A percentile compares a stretch with the other conserved stretches of the same genome.
These are phyloP conservation scores for Noturus placidus DNA, from an alignment of 2,113 vertebrate genomes.

Conservation along the genomic window DNA sequence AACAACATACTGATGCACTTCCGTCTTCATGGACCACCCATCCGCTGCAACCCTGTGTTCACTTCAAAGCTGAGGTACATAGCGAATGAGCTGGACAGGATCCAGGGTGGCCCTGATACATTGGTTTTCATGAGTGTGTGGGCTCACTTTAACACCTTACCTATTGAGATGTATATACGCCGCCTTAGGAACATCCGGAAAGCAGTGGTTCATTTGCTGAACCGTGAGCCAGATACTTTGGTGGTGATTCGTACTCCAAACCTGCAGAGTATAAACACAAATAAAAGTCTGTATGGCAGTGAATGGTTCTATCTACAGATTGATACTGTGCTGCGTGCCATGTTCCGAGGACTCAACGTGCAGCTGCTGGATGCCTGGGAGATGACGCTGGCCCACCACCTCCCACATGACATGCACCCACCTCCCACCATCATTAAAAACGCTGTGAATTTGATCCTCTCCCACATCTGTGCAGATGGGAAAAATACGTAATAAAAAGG, in stretches of 20 bases:
- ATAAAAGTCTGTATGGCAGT: slow-evolving; percentile 89
- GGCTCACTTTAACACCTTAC: slow-evolving; percentile 97
- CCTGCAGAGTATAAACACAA: slow-evolving; percentile 81
- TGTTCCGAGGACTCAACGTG: too few relatives aligned
- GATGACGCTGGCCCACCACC: too few relatives aligned
- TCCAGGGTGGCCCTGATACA: slow-evolving; percentile 84
- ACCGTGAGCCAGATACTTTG: slow-evolving; percentile 83
- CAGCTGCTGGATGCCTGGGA: too few relatives aligned
- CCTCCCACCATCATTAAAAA: too few relatives aligned
- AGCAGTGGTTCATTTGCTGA: slow-evolving; percentile 82
- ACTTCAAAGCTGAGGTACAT: slow-evolving; percentile 86
- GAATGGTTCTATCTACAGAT: too few relatives aligned
- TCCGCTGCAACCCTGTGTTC: slow-evolving; percentile 86
- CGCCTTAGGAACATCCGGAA: slow-evolving; percentile 86
- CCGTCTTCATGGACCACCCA: slow-evolving; percentile 90
- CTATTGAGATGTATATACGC: slow-evolving; percentile 86
- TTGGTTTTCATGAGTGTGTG: slow-evolving; percentile 87
- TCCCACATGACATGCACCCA: too few relatives aligned
- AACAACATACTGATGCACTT: slow-evolving; percentile 86
- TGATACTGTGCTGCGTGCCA: too few relatives aligned
- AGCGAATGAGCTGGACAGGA: slow-evolving; percentile 85
- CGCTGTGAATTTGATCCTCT: too few relatives aligned
- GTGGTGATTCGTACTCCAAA: slow-evolving; percentile 87
- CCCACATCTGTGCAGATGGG: too few relatives aligned
- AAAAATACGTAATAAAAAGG: too few relatives aligned